phyloP scores from a whole-genome alignment of 2,797 vertebrate species.

The Cryptoprocta ferox region DNA sequence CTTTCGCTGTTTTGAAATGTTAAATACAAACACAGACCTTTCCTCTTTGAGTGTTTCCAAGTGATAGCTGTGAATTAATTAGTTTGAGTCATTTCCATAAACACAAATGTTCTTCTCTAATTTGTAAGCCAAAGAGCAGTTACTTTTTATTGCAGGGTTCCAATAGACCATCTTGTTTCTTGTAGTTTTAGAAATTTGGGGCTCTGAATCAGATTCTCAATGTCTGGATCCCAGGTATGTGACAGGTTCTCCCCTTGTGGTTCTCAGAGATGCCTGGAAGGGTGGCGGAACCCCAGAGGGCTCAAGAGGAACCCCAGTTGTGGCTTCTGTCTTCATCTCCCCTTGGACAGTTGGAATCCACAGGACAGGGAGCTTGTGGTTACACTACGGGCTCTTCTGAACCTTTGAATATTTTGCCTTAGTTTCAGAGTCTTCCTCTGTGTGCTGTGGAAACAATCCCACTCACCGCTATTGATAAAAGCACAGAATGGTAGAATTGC shows the following conservation, averaged over 20 bases:
- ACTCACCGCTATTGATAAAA: not conserved
- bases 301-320: not conserved
- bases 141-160: not conserved
- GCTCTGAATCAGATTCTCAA: not conserved
- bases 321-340: not conserved
- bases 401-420: not conserved
- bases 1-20: constrained; percentile 61
- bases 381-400: not conserved
- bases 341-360: not conserved
- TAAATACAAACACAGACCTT: constrained; percentile 76
- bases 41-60: constrained; percentile 57
- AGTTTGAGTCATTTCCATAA: constrained; percentile 54
- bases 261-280: not conserved
- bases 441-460: not conserved
- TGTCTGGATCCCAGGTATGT: not conserved
- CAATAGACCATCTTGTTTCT: not conserved
- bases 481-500: not conserved
- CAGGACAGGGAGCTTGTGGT: not conserved
- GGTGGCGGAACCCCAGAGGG: not conserved
- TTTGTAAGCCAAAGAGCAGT: constrained; percentile 52
- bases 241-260: not conserved
- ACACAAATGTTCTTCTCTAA: constrained; percentile 59
- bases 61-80: constrained; percentile 58
- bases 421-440: not conserved
- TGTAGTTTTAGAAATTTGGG: not conserved